Evolutionary conservation across 2,888 invertebrate species (phyloP).

Genomic region (Crematogaster levior): DNA sequence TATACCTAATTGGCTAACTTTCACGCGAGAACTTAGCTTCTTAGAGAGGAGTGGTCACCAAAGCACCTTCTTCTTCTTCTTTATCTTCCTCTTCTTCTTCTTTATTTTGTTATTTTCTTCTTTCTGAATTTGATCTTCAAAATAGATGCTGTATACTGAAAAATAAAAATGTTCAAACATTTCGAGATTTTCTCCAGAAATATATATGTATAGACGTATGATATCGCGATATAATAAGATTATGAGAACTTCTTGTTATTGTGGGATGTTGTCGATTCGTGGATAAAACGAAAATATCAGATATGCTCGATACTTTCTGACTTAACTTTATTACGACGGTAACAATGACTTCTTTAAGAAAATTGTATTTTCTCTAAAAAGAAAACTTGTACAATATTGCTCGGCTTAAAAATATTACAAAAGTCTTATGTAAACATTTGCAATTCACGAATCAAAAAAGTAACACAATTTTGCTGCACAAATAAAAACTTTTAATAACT

Average conservation of each 20-base stretch:
- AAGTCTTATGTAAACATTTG: neutral
- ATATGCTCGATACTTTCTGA: neutral
- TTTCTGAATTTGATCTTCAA: conserved; percentile 32
- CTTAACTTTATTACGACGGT: neutral
- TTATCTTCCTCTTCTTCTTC: conserved; percentile 29
- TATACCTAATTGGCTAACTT: conserved; percentile 73
- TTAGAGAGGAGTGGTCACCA: conserved; percentile 84
- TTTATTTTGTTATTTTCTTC: conserved; percentile 40
- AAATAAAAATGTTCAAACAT: neutral
- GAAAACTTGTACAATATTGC: neutral
- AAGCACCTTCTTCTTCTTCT: conserved; percentile 75
- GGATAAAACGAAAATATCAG: neutral
- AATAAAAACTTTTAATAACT: neutral
- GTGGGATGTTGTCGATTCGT: neutral
- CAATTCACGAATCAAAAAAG: neutral
- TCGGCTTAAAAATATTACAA: neutral
- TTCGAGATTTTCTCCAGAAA: neutral
- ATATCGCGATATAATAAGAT: neutral
- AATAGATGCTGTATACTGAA: conserved; percentile 7
- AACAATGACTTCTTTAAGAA: neutral
- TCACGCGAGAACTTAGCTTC: conserved; percentile 83
- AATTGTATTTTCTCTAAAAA: neutral
- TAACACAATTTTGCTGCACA: neutral
- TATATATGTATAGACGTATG: neutral
- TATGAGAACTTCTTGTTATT: neutral